Evolutionary conservation across 2,113 vertebrate genomes (phyloP).

Genomic region (Propithecus coquereli): DNA sequence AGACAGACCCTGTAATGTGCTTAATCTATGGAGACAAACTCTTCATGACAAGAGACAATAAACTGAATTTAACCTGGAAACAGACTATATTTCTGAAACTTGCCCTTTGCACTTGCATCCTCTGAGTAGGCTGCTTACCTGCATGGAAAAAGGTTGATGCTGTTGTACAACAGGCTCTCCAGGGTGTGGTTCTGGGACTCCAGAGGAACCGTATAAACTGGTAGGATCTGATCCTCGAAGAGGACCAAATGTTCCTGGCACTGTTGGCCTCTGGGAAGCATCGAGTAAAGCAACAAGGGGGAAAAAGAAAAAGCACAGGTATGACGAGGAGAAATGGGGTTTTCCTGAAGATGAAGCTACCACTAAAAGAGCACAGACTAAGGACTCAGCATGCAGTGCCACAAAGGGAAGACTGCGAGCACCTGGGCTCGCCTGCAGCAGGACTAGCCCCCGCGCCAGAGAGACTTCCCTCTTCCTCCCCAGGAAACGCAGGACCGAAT

Average conservation of each 20-base stretch:
- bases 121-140: conserved; percentile 80
- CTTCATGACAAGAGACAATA: not conserved
- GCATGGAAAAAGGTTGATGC: conserved; percentile 87
- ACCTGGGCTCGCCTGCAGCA: not conserved
- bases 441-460: not conserved
- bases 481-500: not conserved
- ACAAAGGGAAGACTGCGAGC: not conserved
- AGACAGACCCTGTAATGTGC: not conserved
- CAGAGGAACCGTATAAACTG: conserved; percentile 81
- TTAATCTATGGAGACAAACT: not conserved
- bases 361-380: not conserved
- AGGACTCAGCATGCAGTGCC: not conserved
- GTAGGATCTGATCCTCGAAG: conserved; percentile 86
- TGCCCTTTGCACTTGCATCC: fast-evolving
- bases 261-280: conserved; percentile 74
- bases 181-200: conserved; percentile 85
- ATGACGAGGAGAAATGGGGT: not conserved
- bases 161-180: conserved; percentile 82
- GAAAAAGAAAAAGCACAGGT: not conserved
- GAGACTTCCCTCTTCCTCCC: not conserved
- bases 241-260: conserved; percentile 84
- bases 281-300: not conserved
- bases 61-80: not conserved
- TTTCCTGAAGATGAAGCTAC: not conserved
- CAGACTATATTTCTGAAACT: not conserved